Percentiles rank a stretch among this genome's conserved stretches.
Conservation (phyloP, 2,888 invertebrate species). For the Microlaimidae sp. region DNA sequence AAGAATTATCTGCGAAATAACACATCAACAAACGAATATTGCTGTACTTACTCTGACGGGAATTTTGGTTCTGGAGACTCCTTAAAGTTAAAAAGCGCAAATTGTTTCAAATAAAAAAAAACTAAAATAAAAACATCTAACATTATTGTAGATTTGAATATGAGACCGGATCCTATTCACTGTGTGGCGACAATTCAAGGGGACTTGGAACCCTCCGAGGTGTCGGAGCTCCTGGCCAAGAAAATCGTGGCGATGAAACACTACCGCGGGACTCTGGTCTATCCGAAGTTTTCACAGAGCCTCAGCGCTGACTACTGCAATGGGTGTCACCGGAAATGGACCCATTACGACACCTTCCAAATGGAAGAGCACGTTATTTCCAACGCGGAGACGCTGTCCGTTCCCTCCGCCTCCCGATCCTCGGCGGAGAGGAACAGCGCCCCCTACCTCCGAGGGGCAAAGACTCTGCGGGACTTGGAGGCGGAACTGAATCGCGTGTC, state of each 20-base stretch:
- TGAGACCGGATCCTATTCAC: not conserved
- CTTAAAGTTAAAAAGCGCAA: no score
- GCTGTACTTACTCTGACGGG: no score
- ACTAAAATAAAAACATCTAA: no score
- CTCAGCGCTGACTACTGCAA: not conserved
- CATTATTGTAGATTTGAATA: not conserved
- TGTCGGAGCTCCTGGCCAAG: not conserved
- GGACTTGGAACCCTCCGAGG: not conserved
- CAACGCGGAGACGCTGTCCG: no score
- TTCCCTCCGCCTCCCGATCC: no score
- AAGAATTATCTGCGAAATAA: no score
- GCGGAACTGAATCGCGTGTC: constrained; percentile 40
- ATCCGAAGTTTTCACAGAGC: not conserved
- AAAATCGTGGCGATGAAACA: not conserved
- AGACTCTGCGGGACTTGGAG: constrained; percentile 37
- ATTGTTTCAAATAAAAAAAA: no score
- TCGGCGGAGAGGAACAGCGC: no score
- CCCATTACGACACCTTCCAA: not conserved
- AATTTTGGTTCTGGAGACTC: no score
- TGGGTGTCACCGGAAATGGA: not conserved
- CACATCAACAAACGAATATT: no score
- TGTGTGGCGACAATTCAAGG: constrained; percentile 5
- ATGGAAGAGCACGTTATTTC: not conserved
- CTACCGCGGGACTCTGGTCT: not conserved
- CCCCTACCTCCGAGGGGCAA: constrained; percentile 3